phyloP scores from a whole-genome alignment of 2,888 invertebrate genomes.

The Pachycephus smyrnensis region DNA sequence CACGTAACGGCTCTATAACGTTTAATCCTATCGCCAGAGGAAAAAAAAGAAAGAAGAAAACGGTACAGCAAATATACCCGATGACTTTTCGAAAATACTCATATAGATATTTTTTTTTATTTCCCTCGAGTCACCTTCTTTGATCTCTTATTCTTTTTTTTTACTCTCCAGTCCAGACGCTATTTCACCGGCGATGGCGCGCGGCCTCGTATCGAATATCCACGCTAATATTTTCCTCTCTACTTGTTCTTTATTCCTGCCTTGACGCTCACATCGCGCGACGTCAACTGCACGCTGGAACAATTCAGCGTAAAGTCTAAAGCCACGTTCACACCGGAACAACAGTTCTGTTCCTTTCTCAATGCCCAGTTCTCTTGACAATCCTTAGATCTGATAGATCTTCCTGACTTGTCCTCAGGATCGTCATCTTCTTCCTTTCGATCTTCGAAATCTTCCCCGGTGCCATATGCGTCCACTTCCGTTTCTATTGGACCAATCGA shows the following conservation, averaged over 20 bases:
- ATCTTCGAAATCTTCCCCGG: background rate
- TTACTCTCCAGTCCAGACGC: constrained; percentile 2
- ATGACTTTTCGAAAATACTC: background rate
- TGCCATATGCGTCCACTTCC: constrained; percentile 20
- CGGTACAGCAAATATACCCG: background rate
- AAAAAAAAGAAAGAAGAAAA: no score
- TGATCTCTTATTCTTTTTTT: constrained; percentile 17
- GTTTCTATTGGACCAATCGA: constrained; percentile 16
- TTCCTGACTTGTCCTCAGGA: constrained; percentile 10
- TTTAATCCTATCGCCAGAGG: background rate
- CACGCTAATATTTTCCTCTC: constrained; percentile 1
- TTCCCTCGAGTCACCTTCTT: constrained; percentile 22
- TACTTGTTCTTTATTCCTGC: constrained; percentile 16
- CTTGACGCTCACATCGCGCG: constrained; percentile 49
- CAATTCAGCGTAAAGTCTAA: constrained; percentile 59
- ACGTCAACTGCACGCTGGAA: constrained; percentile 55
- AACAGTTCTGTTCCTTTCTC: constrained; percentile 33
- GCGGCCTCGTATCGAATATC: constrained; percentile 1
- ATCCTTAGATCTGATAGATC: constrained; percentile 9
- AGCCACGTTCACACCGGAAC: constrained; percentile 50
- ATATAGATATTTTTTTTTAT: background rate
- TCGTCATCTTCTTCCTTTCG: constrained; percentile 7
- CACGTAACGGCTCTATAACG: background rate
- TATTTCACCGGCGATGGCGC: background rate
- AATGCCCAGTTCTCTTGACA: background rate